Percentiles rank a stretch among this genome's conserved stretches.
phyloP scores from a whole-genome alignment of 2,797 vertebrate genomes.

The Lateolabrax maculatus region DNA sequence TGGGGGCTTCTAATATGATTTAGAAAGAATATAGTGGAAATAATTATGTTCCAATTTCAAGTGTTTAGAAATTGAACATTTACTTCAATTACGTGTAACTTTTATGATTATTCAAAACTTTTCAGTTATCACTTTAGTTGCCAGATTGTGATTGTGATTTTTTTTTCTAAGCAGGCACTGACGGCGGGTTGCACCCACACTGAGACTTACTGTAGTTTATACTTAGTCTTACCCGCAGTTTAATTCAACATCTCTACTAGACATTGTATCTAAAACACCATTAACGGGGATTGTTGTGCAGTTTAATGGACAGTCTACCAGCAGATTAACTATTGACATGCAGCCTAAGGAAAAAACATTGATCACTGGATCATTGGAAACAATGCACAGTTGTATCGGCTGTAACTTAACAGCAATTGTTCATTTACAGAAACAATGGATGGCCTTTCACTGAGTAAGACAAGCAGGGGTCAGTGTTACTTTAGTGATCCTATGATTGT shows the following conservation, averaged over 20 bases:
- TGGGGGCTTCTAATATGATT: not conserved
- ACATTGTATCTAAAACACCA: slow-evolving; percentile 3
- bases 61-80: not conserved
- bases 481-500: not conserved
- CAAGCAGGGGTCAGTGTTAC: not conserved
- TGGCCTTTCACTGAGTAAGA: not conserved
- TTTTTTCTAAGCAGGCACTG: not conserved
- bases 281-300: not conserved
- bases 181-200: not conserved
- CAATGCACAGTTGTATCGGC: not conserved
- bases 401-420: slow-evolving; percentile 20
- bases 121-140: not conserved
- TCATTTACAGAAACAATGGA: slow-evolving; percentile 18
- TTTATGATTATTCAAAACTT: not conserved
- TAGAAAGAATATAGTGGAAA: not conserved
- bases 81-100: not conserved
- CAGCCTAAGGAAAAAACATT: not conserved
- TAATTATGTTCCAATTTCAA: not conserved
- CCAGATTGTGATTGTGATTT: not conserved
- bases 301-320: slow-evolving; percentile 2
- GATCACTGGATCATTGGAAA: slow-evolving; percentile 16
- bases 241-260: slow-evolving; percentile 7
- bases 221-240: not conserved
- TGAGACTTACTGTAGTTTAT: not conserved
- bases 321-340: slow-evolving; percentile 14